These are phyloP conservation scores for Biston betularia DNA, from an alignment of 2,888 invertebrate genomes.

Conservation along the genomic window DNA sequence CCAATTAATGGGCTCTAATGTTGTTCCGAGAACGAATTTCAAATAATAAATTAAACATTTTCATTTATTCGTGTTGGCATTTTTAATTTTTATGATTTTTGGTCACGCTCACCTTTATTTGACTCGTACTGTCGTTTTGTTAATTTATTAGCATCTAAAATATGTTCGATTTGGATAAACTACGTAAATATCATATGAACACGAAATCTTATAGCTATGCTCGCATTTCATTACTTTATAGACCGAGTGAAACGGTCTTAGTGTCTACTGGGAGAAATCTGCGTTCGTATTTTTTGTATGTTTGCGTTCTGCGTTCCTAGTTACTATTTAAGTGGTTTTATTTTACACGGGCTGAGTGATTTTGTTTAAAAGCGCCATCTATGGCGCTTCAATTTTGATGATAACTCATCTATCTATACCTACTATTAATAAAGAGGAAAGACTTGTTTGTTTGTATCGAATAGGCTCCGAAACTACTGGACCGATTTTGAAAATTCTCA, in stretches of 20 bases:
- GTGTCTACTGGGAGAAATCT: too few species aligned
- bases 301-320: too few species aligned
- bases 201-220: not conserved
- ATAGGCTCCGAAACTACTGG: too few species aligned
- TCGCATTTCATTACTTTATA: not conserved
- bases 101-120: slow-evolving; percentile 46
- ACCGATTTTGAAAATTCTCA: too few species aligned
- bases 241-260: too few species aligned
- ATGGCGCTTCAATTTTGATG: too few species aligned
- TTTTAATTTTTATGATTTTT: slow-evolving; percentile 46
- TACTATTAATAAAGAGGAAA: too few species aligned
- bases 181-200: not conserved
- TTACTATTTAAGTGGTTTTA: too few species aligned
- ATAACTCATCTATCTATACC: too few species aligned
- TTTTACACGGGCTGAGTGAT: not conserved
- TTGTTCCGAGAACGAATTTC: slow-evolving; percentile 67
- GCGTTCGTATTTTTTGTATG: too few species aligned
- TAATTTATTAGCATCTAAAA: slow-evolving; percentile 41
- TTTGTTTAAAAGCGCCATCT: too few species aligned
- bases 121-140: slow-evolving; percentile 33
- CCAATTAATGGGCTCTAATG: slow-evolving; percentile 81
- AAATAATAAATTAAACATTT: slow-evolving; percentile 73
- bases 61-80: slow-evolving; percentile 58
- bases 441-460: too few species aligned
- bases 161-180: slow-evolving; percentile 22